Evolutionary conservation across 2,113 vertebrate species (phyloP).

Genomic region (Salvelinus sp.): DNA sequence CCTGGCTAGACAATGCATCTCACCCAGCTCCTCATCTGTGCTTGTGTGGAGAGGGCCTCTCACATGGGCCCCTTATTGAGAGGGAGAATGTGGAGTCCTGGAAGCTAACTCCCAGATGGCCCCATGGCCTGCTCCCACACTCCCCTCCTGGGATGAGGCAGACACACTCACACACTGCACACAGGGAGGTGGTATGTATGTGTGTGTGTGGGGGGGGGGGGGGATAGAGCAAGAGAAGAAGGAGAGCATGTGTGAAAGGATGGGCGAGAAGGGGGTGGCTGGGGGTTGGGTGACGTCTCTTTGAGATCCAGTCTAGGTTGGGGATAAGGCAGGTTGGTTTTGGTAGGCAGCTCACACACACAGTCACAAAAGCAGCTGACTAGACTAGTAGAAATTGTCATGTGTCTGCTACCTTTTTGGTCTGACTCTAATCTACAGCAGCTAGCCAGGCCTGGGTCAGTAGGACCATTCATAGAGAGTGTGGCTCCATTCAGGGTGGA

Average conservation of each 20-base stretch:
- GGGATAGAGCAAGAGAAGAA: background rate
- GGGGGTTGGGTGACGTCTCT: background rate
- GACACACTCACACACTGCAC: slow-evolving; percentile 2
- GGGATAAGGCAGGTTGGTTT: slow-evolving; percentile 8
- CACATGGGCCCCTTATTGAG: slow-evolving; percentile 2
- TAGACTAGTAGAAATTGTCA: slow-evolving; percentile 19
- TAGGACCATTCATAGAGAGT: slow-evolving; percentile 4
- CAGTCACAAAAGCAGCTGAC: slow-evolving; percentile 30
- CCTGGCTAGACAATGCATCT: slow-evolving; percentile 21
- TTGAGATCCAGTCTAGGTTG: slow-evolving; percentile 13
- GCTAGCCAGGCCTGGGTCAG: slow-evolving; percentile 1
- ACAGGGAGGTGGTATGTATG: slow-evolving; percentile 5
- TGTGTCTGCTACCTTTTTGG: background rate
- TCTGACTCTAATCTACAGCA: slow-evolving; percentile 13
- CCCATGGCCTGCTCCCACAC: slow-evolving; percentile 31
- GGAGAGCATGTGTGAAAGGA: background rate
- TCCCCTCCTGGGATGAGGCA: slow-evolving; percentile 27
- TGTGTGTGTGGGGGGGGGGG: background rate
- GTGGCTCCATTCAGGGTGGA: background rate
- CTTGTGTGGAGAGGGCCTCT: slow-evolving; percentile 12
- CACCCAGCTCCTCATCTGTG: background rate
- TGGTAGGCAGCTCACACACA: slow-evolving; percentile 10
- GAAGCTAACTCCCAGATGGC: slow-evolving; percentile 2
- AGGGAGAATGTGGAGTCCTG: slow-evolving; percentile 10
- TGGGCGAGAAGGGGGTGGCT: background rate